phyloP scores from a whole-genome alignment of 1,140 invertebrate species.

The Zaprionus kolodkinae region DNA sequence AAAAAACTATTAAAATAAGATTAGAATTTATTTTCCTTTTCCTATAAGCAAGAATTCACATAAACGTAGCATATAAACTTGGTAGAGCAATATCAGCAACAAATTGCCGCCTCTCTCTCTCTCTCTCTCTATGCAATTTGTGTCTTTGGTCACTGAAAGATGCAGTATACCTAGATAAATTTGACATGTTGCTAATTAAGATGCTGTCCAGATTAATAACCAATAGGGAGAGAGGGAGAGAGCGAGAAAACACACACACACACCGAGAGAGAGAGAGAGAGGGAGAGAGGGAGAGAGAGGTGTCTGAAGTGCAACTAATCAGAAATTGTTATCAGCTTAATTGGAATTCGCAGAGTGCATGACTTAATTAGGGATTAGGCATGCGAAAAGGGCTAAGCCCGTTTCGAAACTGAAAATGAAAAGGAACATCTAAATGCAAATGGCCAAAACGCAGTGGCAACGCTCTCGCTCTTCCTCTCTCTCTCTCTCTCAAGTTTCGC shows the following conservation, averaged over 20 bases:
- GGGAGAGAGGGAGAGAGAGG: not conserved
- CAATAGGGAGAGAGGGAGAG: slow-evolving; percentile 9
- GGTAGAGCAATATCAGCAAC: not conserved
- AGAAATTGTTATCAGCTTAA: slow-evolving; percentile 27
- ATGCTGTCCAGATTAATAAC: slow-evolving; percentile 66
- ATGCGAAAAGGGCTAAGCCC: slow-evolving; percentile 13
- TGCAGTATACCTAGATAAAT: slow-evolving; percentile 46
- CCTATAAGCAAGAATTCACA: too few relatives aligned
- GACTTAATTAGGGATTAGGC: slow-evolving; percentile 12
- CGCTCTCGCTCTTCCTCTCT: not conserved
- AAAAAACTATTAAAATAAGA: too few relatives aligned
- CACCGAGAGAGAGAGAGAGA: too few relatives aligned
- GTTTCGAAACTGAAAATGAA: not conserved
- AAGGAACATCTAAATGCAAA: slow-evolving; percentile 20
- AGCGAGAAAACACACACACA: not conserved
- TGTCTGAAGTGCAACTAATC: not conserved
- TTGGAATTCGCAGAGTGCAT: slow-evolving; percentile 6
- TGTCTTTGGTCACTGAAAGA: slow-evolving; percentile 50
- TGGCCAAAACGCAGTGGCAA: not conserved
- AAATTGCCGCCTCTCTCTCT: slow-evolving; percentile 12
- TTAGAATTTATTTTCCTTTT: too few relatives aligned
- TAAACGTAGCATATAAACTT: too few relatives aligned
- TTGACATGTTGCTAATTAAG: slow-evolving; percentile 73
- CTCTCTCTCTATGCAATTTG: slow-evolving; percentile 50
- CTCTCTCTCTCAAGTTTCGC: not conserved